Conservation (phyloP, 2,113 vertebrate species). For the Neoarius graeffei region DNA sequence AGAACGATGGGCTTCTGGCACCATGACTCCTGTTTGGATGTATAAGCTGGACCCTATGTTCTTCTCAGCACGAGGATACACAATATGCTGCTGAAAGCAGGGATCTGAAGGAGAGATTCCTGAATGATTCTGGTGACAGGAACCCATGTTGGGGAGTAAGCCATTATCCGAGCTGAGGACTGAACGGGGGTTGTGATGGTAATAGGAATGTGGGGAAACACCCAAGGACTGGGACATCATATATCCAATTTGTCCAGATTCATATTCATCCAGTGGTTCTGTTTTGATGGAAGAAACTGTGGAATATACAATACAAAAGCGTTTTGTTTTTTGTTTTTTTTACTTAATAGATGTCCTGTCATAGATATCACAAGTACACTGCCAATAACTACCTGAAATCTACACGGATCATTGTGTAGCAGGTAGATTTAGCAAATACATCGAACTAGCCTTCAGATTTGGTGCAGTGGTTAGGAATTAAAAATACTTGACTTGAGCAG, state of each 20-base stretch:
- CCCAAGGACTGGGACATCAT: constrained; percentile 83
- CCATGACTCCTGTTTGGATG: constrained; percentile 74
- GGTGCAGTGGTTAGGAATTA: background rate
- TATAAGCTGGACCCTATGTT: constrained; percentile 83
- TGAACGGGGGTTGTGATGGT: constrained; percentile 76
- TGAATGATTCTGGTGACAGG: constrained; percentile 86
- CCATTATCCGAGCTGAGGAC: constrained; percentile 80
- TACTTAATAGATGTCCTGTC: background rate
- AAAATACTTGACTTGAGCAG: background rate
- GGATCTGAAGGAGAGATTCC: constrained; percentile 80
- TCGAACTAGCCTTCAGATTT: background rate
- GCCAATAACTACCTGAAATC: background rate
- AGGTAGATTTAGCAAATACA: background rate
- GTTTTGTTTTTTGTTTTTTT: too few species aligned
- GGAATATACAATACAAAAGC: constrained; percentile 13
- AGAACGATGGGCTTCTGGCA: constrained; percentile 86
- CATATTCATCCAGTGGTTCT: constrained; percentile 92
- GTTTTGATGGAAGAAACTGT: constrained; percentile 95
- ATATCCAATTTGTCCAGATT: constrained; percentile 82
- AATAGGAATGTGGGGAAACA: constrained; percentile 84
- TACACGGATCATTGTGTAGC: background rate
- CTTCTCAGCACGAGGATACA: constrained; percentile 84
- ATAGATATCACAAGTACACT: background rate
- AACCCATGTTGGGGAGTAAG: constrained; percentile 81
- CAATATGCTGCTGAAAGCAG: constrained; percentile 87